Evolutionary conservation across 2,113 vertebrate genomes (phyloP).

Genomic region (Heterochromis multidens): DNA sequence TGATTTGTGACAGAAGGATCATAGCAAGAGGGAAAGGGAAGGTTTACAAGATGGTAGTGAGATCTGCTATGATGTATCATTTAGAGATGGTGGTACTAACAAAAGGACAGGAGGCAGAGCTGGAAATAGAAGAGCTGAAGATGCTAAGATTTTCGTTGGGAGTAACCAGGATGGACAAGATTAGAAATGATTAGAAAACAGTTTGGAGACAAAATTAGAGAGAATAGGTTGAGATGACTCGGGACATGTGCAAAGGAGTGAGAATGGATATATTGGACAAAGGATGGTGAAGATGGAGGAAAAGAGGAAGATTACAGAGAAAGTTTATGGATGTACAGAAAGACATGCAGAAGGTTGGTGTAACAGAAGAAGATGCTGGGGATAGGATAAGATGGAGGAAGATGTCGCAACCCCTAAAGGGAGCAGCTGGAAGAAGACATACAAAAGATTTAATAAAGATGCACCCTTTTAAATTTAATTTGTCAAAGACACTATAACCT

Average conservation of each 20-base stretch:
- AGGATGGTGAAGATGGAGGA: neutral
- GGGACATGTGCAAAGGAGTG: neutral
- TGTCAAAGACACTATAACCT: too few relatives aligned
- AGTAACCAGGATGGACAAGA: neutral
- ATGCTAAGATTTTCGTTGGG: accelerated
- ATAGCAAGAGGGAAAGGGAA: neutral
- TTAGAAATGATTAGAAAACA: neutral
- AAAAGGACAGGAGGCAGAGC: neutral
- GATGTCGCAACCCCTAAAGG: too few relatives aligned
- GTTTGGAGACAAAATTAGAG: neutral
- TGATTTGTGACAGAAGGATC: neutral
- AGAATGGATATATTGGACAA: neutral
- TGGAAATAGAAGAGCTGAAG: neutral
- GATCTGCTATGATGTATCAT: neutral
- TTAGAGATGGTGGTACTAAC: neutral
- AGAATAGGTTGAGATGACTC: neutral
- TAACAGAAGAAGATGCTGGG: too few relatives aligned
- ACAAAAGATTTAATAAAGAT: too few relatives aligned
- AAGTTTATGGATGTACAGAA: neutral
- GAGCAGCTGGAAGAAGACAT: too few relatives aligned
- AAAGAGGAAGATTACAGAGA: neutral
- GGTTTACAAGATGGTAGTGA: neutral
- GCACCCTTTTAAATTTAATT: too few relatives aligned
- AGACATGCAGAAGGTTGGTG: neutral
- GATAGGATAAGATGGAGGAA: too few relatives aligned